phyloP scores from a whole-genome alignment of 2,888 invertebrate genomes.

The Parnassius apollo region DNA sequence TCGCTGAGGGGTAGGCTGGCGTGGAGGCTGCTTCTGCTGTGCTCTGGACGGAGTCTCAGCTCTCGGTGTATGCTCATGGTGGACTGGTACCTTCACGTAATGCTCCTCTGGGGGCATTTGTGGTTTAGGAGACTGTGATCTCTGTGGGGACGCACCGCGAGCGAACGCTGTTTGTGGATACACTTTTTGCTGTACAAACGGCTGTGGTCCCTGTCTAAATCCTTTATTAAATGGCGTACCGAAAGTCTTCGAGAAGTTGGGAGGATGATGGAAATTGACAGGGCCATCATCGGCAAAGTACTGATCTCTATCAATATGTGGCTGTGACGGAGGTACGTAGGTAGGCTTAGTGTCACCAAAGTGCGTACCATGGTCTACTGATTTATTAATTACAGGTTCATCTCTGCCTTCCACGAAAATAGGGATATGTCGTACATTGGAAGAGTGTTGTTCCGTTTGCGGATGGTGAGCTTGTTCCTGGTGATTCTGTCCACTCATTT shows the following conservation, averaged over 20 bases:
- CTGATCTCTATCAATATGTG: conserved; percentile 68
- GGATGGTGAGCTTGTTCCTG: conserved; percentile 46
- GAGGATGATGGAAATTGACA: conserved; percentile 61
- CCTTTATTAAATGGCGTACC: conserved; percentile 65
- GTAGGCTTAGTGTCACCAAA: conserved; percentile 59
- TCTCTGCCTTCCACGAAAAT: conserved; percentile 93
- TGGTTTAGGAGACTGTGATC: conserved; percentile 67
- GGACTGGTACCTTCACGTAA: conserved; percentile 65
- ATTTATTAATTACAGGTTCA: conserved; percentile 87
- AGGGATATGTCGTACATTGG: conserved; percentile 90
- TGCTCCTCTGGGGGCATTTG: conserved; percentile 60
- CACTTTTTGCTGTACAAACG: conserved; percentile 75
- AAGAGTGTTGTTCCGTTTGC: conserved; percentile 52
- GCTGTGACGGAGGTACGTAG: conserved; percentile 53
- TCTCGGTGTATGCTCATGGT: conserved; percentile 55
- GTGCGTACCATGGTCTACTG: conserved; percentile 64
- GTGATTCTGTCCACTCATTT: conserved; percentile 63
- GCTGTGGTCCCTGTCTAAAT: conserved; percentile 68
- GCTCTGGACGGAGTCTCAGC: conserved; percentile 60
- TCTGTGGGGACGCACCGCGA: conserved; percentile 64
- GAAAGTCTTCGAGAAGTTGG: conserved; percentile 70
- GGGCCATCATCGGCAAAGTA: conserved; percentile 67
- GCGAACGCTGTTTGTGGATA: conserved; percentile 63
- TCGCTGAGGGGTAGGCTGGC: conserved; percentile 43
- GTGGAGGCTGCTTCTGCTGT: conserved; percentile 44